Percentiles rank a stretch among this genome's conserved stretches.
These are phyloP conservation scores for Tenthredo amoena DNA, from an alignment of 2,888 invertebrate genomes.

Conservation along the genomic window DNA sequence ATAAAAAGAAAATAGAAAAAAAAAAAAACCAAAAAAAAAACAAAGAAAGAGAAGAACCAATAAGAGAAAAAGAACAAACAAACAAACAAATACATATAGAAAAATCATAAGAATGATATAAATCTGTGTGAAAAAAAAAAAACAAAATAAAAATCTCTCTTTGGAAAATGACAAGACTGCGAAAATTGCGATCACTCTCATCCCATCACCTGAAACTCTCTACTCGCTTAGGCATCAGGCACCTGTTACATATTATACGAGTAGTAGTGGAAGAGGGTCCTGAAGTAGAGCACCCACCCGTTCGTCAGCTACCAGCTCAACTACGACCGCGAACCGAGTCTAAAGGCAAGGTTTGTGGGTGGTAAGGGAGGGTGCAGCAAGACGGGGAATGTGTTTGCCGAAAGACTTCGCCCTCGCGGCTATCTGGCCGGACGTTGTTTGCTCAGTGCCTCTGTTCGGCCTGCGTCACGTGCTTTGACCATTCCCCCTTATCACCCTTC, in stretches of 20 bases:
- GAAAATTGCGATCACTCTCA: not conserved
- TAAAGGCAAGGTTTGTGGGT: not conserved
- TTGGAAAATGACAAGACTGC: not conserved
- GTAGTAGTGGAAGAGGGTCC: not conserved
- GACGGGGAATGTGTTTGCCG: constrained; percentile 47
- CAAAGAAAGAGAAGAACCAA: not conserved
- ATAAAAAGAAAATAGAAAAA: not conserved
- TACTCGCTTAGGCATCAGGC: not conserved
- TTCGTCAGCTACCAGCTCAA: not conserved
- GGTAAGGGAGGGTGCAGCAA: constrained; percentile 26
- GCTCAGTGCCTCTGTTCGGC: constrained; percentile 44
- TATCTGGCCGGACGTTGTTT: constrained; percentile 49
- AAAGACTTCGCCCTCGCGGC: constrained; percentile 49
- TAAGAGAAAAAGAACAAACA: not conserved
- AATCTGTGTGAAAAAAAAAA: not conserved
- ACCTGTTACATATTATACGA: constrained; percentile 23
- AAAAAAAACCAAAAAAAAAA: not conserved
- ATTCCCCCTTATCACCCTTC: not conserved
- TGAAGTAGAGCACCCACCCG: not conserved
- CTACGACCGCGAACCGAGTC: not conserved
- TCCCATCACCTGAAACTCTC: not conserved
- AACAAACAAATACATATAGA: not conserved
- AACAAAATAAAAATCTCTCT: not conserved
- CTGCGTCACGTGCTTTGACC: constrained; percentile 46
- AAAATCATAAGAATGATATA: not conserved